phyloP scores from a whole-genome alignment of 2,888 invertebrate species.

The Acanthosepion esculentum region DNA sequence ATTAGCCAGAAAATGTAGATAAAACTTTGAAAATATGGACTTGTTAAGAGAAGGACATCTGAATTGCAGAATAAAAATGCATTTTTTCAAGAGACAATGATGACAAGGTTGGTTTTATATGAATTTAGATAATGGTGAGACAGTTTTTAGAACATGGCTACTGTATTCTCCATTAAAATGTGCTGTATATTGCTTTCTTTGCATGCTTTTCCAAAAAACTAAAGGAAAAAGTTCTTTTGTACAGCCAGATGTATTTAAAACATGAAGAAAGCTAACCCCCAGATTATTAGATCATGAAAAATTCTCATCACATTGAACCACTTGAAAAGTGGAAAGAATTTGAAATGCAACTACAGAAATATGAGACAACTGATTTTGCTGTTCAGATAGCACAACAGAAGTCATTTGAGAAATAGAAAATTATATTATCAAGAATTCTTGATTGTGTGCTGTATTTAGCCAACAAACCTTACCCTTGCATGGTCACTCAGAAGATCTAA shows the following conservation, averaged over 20 bases:
- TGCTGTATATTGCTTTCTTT: constrained; percentile 11
- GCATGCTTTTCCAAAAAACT: background rate
- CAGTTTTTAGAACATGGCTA: background rate
- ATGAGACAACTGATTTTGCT: background rate
- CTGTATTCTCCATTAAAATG: background rate
- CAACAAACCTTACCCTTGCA: background rate
- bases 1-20: background rate
- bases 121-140: background rate
- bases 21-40: constrained; percentile 23
- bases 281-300: constrained; percentile 25
- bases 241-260: background rate
- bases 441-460: constrained; percentile 11
- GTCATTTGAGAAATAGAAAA: constrained; percentile 16
- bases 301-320: background rate
- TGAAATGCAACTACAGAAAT: background rate
- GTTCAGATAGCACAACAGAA: background rate
- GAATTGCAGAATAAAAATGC: background rate
- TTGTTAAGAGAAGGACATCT: background rate
- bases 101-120: background rate
- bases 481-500: background rate
- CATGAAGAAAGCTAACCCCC: background rate
- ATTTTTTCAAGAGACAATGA: background rate
- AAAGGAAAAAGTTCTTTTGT: background rate
- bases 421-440: background rate
- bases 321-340: background rate